Evolutionary conservation across 2,888 invertebrate genomes (phyloP).

Genomic region (Cordylochernes scorpioides): DNA sequence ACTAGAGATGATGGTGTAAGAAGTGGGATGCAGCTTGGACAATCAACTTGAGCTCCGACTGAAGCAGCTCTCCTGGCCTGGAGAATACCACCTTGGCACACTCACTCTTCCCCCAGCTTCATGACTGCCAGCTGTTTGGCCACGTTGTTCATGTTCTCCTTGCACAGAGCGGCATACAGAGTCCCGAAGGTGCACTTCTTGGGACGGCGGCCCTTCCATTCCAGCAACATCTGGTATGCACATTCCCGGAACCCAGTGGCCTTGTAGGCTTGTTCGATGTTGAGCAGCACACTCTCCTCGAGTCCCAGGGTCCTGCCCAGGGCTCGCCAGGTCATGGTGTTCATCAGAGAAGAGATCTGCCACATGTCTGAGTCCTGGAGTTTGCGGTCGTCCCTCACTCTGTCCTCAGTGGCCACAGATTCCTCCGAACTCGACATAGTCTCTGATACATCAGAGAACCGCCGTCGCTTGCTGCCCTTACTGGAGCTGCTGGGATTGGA

Average conservation of each 20-base stretch:
- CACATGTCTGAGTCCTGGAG: slow-evolving; percentile 16
- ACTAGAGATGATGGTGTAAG: too few relatives aligned
- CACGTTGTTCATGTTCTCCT: slow-evolving; percentile 15
- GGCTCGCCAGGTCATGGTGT: slow-evolving; percentile 15
- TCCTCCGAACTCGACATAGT: slow-evolving; percentile 6
- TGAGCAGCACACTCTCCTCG: slow-evolving; percentile 14
- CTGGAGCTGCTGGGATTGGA: slow-evolving; percentile 4
- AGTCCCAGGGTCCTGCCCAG: slow-evolving; percentile 16
- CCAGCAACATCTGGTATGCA: slow-evolving; percentile 17
- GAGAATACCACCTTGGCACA: too few relatives aligned
- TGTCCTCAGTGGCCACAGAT: slow-evolving; percentile 3
- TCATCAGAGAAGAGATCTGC: slow-evolving; percentile 15
- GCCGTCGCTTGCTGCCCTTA: slow-evolving; percentile 1
- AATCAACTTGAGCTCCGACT: too few relatives aligned
- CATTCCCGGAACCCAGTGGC: slow-evolving; percentile 16
- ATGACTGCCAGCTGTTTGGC: slow-evolving; percentile 13
- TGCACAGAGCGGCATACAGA: slow-evolving; percentile 15
- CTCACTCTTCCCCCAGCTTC: slow-evolving; percentile 3
- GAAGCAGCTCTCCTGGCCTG: too few relatives aligned
- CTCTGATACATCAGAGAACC: slow-evolving; percentile 8
- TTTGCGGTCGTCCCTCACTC: slow-evolving; percentile 12
- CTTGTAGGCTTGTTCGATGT: slow-evolving; percentile 15
- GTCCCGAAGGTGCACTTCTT: slow-evolving; percentile 16
- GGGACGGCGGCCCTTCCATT: slow-evolving; percentile 16
- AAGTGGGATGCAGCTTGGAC: too few relatives aligned